Percentiles rank a stretch among this genome's conserved stretches.
These are phyloP conservation scores for Garra rufa DNA, from an alignment of 2,113 vertebrate species.

Conservation along the genomic window DNA sequence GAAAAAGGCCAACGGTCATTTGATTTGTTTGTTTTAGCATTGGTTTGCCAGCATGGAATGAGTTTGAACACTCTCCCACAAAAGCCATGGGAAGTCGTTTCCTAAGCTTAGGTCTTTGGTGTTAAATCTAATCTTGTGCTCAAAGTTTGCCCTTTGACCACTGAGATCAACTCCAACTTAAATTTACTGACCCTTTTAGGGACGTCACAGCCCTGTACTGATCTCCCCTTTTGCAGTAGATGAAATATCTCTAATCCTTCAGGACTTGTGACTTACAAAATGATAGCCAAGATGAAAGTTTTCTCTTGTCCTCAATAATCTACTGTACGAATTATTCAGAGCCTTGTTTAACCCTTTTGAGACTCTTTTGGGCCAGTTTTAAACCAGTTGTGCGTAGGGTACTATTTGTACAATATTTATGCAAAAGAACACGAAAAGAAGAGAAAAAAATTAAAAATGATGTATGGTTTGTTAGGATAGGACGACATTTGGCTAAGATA, in stretches of 20 bases:
- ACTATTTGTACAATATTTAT: no score
- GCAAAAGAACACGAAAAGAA: no score
- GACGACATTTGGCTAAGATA: no score
- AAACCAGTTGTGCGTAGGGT: no score
- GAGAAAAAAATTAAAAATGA: no score
- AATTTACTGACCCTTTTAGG: neutral
- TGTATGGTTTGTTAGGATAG: no score
- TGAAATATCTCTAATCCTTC: conserved; percentile 13
- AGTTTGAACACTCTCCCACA: conserved; percentile 15
- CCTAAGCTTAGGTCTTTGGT: conserved; percentile 6
- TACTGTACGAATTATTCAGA: neutral
- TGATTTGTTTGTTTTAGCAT: conserved; percentile 35
- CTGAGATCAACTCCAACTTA: neutral
- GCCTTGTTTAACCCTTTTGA: neutral
- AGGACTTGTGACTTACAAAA: neutral
- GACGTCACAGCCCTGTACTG: neutral
- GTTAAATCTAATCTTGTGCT: conserved; percentile 36
- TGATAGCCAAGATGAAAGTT: conserved; percentile 8
- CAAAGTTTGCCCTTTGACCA: conserved; percentile 16
- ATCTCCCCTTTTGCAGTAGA: neutral
- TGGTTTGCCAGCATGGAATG: neutral
- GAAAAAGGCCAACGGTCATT: neutral
- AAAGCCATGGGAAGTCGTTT: conserved; percentile 2
- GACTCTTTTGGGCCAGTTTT: neutral
- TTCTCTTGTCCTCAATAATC: neutral